These are phyloP conservation scores for Brenthis daphne DNA, from an alignment of 2,888 invertebrate genomes.

Conservation along the genomic window DNA sequence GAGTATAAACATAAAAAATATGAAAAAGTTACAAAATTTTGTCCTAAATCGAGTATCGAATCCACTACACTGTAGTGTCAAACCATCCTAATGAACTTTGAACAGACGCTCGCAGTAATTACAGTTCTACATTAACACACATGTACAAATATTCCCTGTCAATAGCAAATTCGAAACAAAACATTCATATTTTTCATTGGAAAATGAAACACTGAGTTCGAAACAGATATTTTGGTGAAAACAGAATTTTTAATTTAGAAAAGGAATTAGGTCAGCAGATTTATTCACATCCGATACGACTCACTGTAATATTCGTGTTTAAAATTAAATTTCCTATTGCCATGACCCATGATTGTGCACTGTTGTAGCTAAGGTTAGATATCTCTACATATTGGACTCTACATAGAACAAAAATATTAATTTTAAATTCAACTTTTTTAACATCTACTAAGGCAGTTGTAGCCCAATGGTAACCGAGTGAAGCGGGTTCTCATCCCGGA, in stretches of 20 bases:
- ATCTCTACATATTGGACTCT: slow-evolving; percentile 1
- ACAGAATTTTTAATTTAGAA: slow-evolving; percentile 37
- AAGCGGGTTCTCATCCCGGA: too few species aligned
- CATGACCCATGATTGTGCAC: not conserved
- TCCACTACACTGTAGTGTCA: not conserved
- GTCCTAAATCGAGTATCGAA: too few species aligned
- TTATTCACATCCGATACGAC: slow-evolving; percentile 20
- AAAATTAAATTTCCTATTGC: slow-evolving; percentile 3
- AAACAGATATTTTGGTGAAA: slow-evolving; percentile 30
- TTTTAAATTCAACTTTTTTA: too few species aligned
- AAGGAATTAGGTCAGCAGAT: slow-evolving; percentile 31
- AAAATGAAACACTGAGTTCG: slow-evolving; percentile 23
- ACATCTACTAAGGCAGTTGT: too few species aligned
- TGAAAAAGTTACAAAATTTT: not conserved
- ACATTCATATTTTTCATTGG: slow-evolving; percentile 25
- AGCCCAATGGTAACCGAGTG: too few species aligned
- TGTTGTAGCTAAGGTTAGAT: not conserved
- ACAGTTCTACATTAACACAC: not conserved
- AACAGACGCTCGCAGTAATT: not conserved
- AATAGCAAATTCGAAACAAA: slow-evolving; percentile 8
- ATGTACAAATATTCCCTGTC: slow-evolving; percentile 5
- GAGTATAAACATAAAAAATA: too few species aligned
- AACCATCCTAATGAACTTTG: not conserved
- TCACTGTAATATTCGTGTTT: slow-evolving; percentile 7
- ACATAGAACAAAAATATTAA: too few species aligned